Evolutionary conservation across 2,113 vertebrate species (phyloP), one percentile per base, ranked within the genome.

Genomic region (Pomatorhinus ruficollis): DNA sequence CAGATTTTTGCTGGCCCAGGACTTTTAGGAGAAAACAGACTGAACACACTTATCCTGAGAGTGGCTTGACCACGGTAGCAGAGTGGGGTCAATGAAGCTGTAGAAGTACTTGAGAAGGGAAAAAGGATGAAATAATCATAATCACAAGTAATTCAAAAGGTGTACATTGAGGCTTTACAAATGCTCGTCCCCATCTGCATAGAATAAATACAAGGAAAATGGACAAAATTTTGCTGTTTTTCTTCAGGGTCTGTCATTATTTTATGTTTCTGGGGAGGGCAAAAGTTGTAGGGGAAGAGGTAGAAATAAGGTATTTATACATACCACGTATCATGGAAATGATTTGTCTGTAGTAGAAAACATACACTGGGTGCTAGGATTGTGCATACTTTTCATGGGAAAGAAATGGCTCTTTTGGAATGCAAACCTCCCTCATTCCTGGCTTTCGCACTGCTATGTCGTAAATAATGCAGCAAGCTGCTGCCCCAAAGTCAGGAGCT

Each of bases 401-500:
- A 94, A 94, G 76, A 86, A 93, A 65, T 50, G 39, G 5, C 76
- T 92, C 52, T 87, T 44, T 64, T 75, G 93, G 94, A 94, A 96
- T 92, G 75, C 66, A 90, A 93, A 52, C 57, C 82, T 90, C 88
- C 88, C 54, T 92, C 92, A 59, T 66, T 93, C 76, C 64, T 87
- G 93, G 86, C 91, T 83, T 94, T 90, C 1, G 2, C 23, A 59
- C 91, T 84, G 54, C 0, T 0, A 37, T 76, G 13, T 86, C 89
- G 9, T 95, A 93, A 96, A 95, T 96, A 95, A 93, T 10, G 28
- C 76, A 83, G 79, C 60, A 52, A 81, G 52, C 89, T 89, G 89
- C 91, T 90, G 86, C 44, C 45, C 72, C 3, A 0, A 33, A 83
- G 85, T 50, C 76, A 89, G 35, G 52, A 93, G 53, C 68, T 69